Base-by-base conservation (phyloP, 2,113 vertebrate species). In the Callaeas wilsoni region DNA sequence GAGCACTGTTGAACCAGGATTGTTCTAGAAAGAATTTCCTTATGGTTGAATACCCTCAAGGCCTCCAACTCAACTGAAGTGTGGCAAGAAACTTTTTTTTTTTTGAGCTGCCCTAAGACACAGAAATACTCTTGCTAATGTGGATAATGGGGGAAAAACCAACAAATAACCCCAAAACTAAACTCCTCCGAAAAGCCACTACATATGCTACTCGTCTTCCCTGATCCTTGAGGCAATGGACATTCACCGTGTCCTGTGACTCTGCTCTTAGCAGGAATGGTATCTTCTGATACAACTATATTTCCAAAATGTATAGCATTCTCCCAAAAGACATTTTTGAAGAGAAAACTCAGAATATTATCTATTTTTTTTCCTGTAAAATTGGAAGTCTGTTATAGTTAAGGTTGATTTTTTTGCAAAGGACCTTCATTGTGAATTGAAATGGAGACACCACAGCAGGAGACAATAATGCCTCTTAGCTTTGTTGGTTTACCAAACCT, bases 191-290 rank as follows among this genome's bases (percentile, higher is more conserved):
- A 59, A 59, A 52, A 57, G 10, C 20, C 57, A 46, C 39, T 21
- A 22, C 6, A 2, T 13, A 18, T 39, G 18, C 10, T 35, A 8
- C 14, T 46, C 18, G 13, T 70, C 22, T 49, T 77, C 33, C 9
- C 35, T 53, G 20, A 35, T 81, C 23, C 39, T 67, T 12, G 20
- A 29, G 52, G 26, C 50, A n/a, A 44, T 30, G 53, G 37, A 16
- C 19, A 10, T 70, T 70, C 22, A 9, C 27, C 19, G 13, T 64
- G 13, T 50, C 44, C 22, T 19, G 33, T 42, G 23, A 27, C 30
- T 37, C 15, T 82, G 23, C 18, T 77, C 27, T 55, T 25, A 69
- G 3, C 0, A 1, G 21, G 30, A 26, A 33, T 1, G 0, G 2
- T 33, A 17, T 25, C 32, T 73, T 62, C 55, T 75, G 42, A 30